Conservation (phyloP, 1,140 invertebrate genomes). For the Lepidurus packardi region DNA sequence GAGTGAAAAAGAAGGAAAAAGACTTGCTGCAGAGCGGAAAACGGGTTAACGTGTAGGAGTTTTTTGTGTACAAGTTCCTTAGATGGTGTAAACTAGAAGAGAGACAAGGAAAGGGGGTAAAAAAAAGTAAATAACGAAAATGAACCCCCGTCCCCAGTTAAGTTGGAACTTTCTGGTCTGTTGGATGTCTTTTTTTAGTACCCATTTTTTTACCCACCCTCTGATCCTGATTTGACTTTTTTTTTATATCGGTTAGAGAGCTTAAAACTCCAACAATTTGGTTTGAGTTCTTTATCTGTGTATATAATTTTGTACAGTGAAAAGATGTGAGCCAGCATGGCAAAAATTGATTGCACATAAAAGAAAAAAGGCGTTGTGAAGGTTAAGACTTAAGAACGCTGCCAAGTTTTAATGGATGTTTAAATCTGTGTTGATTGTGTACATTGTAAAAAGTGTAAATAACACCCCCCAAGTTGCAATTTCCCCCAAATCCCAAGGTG, state of each 20-base stretch:
- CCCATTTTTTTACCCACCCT: neutral
- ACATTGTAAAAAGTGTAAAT: conserved; percentile 20
- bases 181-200: neutral
- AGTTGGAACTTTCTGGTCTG: neutral
- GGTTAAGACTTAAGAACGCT: too few species aligned
- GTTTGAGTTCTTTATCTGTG: neutral
- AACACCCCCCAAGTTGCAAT: neutral
- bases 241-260: neutral
- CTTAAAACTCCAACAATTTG: neutral
- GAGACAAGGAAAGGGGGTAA: neutral
- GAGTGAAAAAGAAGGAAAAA: neutral
- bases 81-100: neutral
- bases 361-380: neutral
- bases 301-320: conserved; percentile 1
- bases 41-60: neutral
- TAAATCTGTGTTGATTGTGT: conserved; percentile 1
- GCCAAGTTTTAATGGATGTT: neutral
- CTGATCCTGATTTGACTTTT: neutral
- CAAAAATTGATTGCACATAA: neutral
- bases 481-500: neutral
- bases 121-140: neutral
- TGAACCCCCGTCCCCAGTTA: neutral
- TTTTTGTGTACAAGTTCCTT: conserved; percentile 16
- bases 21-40: neutral
- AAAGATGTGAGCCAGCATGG: neutral